These are phyloP conservation scores for Acanthosoma haemorrhoidale DNA, from an alignment of 2,888 invertebrate genomes.

Conservation along the genomic window DNA sequence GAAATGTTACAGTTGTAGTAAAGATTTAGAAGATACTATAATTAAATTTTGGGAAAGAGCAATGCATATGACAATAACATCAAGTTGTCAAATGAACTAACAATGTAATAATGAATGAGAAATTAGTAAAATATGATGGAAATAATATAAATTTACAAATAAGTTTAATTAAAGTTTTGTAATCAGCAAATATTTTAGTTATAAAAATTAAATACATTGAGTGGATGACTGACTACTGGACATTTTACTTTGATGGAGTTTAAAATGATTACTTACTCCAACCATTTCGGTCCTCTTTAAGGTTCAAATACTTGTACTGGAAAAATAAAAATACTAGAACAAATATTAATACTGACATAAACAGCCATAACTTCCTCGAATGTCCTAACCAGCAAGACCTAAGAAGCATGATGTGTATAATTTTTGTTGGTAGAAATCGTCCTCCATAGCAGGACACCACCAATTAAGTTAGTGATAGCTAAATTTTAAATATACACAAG, in stretches of 20 bases:
- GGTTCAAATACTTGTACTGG: conserved; percentile 46
- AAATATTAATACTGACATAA: conserved; percentile 44
- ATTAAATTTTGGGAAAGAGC: too few relatives aligned
- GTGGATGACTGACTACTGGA: background rate
- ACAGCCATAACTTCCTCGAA: conserved; percentile 40
- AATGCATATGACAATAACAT: too few relatives aligned
- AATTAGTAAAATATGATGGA: too few relatives aligned
- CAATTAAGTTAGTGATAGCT: background rate
- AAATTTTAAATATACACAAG: too few relatives aligned
- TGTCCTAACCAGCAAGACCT: conserved; percentile 26
- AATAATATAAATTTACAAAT: too few relatives aligned
- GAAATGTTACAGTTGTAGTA: too few relatives aligned
- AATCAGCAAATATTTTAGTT: too few relatives aligned
- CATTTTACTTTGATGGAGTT: background rate
- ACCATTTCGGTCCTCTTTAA: conserved; percentile 45
- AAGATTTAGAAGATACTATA: too few relatives aligned
- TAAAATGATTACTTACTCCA: conserved; percentile 47
- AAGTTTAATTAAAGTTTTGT: too few relatives aligned
- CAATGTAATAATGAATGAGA: too few relatives aligned
- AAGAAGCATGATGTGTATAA: conserved; percentile 25
- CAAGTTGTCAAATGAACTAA: too few relatives aligned
- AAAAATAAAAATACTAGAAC: conserved; percentile 46
- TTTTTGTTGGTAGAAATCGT: background rate
- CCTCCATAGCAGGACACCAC: conserved; percentile 21
- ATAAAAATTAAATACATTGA: background rate